These are phyloP conservation scores for Cephalopterus ornatus DNA, from an alignment of 2,113 vertebrate species.

Conservation along the genomic window DNA sequence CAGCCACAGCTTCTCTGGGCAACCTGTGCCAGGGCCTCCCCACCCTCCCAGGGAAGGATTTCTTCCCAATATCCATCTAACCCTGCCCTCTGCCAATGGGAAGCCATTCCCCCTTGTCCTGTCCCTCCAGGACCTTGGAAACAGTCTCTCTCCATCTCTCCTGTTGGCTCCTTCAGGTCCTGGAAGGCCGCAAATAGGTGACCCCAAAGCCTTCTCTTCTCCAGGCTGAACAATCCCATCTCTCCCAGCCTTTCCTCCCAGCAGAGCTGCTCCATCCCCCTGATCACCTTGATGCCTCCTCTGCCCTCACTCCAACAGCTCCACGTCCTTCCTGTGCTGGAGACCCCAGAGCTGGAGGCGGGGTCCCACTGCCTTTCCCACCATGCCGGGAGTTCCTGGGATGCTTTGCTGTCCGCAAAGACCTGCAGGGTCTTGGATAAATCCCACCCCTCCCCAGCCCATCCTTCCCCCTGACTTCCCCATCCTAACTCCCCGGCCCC, in stretches of 20 bases:
- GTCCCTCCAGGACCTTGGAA: not conserved
- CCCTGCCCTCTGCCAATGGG: not conserved
- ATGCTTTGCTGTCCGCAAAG: not conserved
- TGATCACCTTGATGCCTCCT: too few species aligned
- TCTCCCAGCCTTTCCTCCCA: not conserved
- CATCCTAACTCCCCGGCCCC: not conserved
- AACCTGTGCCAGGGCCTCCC: not conserved
- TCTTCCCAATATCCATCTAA: not conserved
- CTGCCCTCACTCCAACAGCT: not conserved
- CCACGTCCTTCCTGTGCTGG: not conserved
- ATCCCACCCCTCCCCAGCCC: not conserved
- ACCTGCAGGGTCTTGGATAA: fast-evolving
- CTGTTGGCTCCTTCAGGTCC: not conserved
- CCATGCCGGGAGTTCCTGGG: not conserved
- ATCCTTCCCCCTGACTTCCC: not conserved
- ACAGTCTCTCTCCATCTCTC: not conserved
- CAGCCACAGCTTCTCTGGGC: not conserved
- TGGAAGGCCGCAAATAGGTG: not conserved
- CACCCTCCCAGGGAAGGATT: not conserved
- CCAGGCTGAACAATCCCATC: not conserved
- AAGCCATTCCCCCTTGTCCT: not conserved
- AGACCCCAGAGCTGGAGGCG: not conserved
- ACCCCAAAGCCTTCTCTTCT: not conserved
- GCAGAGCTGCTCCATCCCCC: not conserved
- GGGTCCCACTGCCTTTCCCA: not conserved